Base-by-base conservation (phyloP, 2,113 vertebrate species). In the Leptodactylus fuscus region DNA sequence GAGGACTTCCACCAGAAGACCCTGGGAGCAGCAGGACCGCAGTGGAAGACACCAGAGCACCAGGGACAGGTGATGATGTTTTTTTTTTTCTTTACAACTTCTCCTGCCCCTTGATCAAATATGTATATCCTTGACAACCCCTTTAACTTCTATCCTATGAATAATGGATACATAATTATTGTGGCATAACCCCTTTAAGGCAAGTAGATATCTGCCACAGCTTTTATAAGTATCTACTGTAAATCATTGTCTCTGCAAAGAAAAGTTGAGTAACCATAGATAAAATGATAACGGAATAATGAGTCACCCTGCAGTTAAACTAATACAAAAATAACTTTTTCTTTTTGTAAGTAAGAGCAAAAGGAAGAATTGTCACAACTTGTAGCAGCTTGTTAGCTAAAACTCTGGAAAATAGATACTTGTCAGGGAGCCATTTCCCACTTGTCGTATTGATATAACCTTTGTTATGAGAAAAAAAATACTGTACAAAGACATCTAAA, bases 341-440 rank as follows among this genome's bases (percentile, higher is more conserved):
- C 15, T 70, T 70, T 69, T 36, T 69, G 65, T 38, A 75, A 73
- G 34, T 34, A 38, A 41, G 15, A 76, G 46, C 46, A 29, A 76
- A 29, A 48, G 24, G 41, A 46, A 76, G n/a, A 20, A 51, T 76
- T 76, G 44, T 8, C 27, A 51, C 27, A 36, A 22, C 75, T 53
- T 77, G 75, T 55, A 53, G 16, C 18, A 51, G 75, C 75, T 77
- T 77, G 75, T 29, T 53, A 34, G 10, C 29, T 51, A 34, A 77
- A 34, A 10, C 48, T 73, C 38, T 73, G 12, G 34, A 44, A 48
- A 24, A 53, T 48, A 77, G 49, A 77, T 77, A 53, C 75, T 22
- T 53, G 16, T 36, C 75, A 77, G 29, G 3, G 29, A 55, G 49
- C 15, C n/a, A 32, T 32, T 76, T 76, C 24, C n/a, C 46, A 20